Evolutionary conservation across 53 echinoderm and acorn worm species (phyloP).

Genomic region (Holothuria scabra): DNA sequence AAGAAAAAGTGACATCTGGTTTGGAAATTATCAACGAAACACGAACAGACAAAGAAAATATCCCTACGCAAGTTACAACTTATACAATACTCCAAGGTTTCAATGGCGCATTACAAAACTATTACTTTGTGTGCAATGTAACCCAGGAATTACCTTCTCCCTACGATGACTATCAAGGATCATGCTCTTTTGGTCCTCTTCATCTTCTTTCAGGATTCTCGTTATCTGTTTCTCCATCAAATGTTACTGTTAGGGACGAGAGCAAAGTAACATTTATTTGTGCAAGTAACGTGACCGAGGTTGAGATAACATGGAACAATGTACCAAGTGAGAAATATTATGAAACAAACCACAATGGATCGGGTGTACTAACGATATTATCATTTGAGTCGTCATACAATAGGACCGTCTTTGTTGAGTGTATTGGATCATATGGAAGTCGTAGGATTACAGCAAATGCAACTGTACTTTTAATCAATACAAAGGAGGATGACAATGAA

Average conservation of each 20-base stretch:
- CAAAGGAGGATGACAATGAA: too few species aligned
- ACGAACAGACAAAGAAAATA: too few species aligned
- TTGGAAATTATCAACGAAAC: too few species aligned
- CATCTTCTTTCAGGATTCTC: constrained; percentile 2
- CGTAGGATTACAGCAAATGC: too few species aligned
- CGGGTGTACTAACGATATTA: too few species aligned
- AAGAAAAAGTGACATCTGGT: too few species aligned
- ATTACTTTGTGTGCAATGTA: constrained; percentile 5
- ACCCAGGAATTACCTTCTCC: constrained; percentile 4
- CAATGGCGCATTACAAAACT: background rate
- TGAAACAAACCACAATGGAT: too few species aligned
- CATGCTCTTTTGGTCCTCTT: constrained; percentile 1
- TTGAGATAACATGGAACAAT: background rate
- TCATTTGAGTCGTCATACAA: too few species aligned
- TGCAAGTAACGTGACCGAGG: background rate
- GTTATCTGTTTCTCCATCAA: constrained; percentile 4
- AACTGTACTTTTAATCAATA: too few species aligned
- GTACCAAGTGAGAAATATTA: background rate
- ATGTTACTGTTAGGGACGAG: background rate
- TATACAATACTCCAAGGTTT: background rate
- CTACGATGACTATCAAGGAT: background rate
- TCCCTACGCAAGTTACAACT: too few species aligned
- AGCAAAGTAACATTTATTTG: background rate
- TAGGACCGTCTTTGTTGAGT: too few species aligned
- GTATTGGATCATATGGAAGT: too few species aligned